phyloP scores from a whole-genome alignment of 2,888 invertebrate genomes.

The Napeogenes inachia region DNA sequence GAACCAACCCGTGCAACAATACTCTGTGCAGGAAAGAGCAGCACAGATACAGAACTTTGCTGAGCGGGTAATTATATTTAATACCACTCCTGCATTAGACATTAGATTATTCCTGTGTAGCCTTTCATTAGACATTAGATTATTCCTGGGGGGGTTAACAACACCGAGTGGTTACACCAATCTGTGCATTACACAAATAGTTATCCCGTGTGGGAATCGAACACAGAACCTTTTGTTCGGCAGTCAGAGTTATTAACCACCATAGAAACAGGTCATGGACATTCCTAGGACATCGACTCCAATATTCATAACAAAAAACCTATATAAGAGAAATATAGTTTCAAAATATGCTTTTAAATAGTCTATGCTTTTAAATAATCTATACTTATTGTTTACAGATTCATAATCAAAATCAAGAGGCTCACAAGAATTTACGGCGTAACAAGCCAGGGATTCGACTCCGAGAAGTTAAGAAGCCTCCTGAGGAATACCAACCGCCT shows the following conservation, averaged over 20 bases:
- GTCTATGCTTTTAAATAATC: too few relatives aligned
- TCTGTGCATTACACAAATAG: too few relatives aligned
- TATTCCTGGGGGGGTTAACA: too few relatives aligned
- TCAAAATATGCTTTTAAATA: too few relatives aligned
- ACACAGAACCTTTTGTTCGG: too few relatives aligned
- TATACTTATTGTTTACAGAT: constrained; percentile 60
- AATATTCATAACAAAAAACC: background rate
- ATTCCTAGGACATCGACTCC: too few relatives aligned
- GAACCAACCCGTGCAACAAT: constrained; percentile 57
- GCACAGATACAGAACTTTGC: constrained; percentile 67
- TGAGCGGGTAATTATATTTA: constrained; percentile 52
- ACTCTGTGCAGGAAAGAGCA: constrained; percentile 67
- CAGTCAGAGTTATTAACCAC: too few relatives aligned
- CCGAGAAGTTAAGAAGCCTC: constrained; percentile 73
- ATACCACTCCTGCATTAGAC: background rate
- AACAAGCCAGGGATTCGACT: constrained; percentile 79
- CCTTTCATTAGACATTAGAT: background rate
- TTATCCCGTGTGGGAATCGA: too few relatives aligned
- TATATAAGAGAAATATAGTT: too few relatives aligned
- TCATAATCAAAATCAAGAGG: constrained; percentile 81
- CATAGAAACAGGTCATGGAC: too few relatives aligned
- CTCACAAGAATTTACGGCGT: constrained; percentile 80
- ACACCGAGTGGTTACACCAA: too few relatives aligned
- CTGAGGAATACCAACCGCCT: constrained; percentile 78
- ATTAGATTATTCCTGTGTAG: too few relatives aligned